These are phyloP conservation scores for Drosophila lacertosa DNA, from an alignment of 1,140 invertebrate genomes.

Conservation along the genomic window DNA sequence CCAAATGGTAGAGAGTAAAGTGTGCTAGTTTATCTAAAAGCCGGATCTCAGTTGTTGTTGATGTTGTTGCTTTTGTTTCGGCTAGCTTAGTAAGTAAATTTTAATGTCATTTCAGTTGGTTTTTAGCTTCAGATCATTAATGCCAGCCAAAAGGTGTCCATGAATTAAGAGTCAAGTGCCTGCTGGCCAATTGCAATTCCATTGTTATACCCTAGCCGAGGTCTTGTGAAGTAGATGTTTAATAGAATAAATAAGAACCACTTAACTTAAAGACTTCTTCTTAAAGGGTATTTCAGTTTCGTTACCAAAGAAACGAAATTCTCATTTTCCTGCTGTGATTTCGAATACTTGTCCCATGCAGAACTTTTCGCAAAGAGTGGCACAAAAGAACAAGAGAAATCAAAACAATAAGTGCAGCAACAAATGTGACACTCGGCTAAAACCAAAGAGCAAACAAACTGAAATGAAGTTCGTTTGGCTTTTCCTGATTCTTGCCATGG, in stretches of 20 bases:
- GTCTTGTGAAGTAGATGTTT: too few species aligned
- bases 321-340: background rate
- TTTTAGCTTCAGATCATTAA: constrained; percentile 47
- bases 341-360: background rate
- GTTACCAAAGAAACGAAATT: too few species aligned
- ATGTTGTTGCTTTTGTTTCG: constrained; percentile 2
- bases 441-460: constrained; percentile 32
- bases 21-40: constrained; percentile 43
- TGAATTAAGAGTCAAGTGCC: background rate
- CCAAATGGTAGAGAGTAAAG: constrained; percentile 55
- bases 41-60: constrained; percentile 12
- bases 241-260: too few species aligned
- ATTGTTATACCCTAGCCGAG: background rate
- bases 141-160: constrained; percentile 6
- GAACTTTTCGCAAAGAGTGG: background rate
- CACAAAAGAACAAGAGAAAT: constrained; percentile 26
- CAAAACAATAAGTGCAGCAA: constrained; percentile 50
- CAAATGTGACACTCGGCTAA: constrained; percentile 33
- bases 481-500: constrained; percentile 33
- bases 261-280: too few species aligned
- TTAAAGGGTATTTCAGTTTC: too few species aligned
- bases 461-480: constrained; percentile 41
- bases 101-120: constrained; percentile 57
- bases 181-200: background rate
- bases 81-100: constrained; percentile 61